Evolutionary conservation across 2,113 vertebrate species (phyloP).

Genomic region (Pogonocichla stellata): DNA sequence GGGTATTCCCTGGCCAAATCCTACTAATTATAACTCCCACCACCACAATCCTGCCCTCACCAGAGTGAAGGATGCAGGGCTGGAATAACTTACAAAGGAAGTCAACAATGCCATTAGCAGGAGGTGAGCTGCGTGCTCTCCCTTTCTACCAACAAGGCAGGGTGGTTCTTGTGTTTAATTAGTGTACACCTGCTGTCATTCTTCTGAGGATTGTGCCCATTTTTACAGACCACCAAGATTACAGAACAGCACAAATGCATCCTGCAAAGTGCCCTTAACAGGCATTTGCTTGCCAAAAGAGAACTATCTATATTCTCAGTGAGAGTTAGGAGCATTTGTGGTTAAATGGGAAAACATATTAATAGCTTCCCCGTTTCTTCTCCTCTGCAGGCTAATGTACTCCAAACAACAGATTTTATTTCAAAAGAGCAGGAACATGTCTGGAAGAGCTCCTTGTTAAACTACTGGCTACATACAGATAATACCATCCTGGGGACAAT

Average conservation of each 20-base stretch:
- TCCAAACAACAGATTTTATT: slow-evolving; percentile 2
- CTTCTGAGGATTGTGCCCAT: not conserved
- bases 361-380: slow-evolving; percentile 9
- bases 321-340: not conserved
- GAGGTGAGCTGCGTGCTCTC: not conserved
- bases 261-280: slow-evolving; percentile 9
- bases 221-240: not conserved
- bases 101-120: not conserved
- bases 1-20: not conserved
- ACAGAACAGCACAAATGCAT: not conserved
- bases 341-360: slow-evolving; percentile 7
- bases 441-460: slow-evolving; percentile 15
- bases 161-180: not conserved
- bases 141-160: not conserved
- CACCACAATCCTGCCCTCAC: not conserved
- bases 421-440: not conserved
- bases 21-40: not conserved
- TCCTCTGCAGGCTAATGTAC: slow-evolving; percentile 24
- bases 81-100: not conserved
- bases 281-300: not conserved
- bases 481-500: slow-evolving; percentile 11
- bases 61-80: not conserved
- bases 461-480: slow-evolving; percentile 18
- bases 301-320: not conserved
- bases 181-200: not conserved